phyloP scores from a whole-genome alignment of 2,113 vertebrate species.

The Eira barbara region DNA sequence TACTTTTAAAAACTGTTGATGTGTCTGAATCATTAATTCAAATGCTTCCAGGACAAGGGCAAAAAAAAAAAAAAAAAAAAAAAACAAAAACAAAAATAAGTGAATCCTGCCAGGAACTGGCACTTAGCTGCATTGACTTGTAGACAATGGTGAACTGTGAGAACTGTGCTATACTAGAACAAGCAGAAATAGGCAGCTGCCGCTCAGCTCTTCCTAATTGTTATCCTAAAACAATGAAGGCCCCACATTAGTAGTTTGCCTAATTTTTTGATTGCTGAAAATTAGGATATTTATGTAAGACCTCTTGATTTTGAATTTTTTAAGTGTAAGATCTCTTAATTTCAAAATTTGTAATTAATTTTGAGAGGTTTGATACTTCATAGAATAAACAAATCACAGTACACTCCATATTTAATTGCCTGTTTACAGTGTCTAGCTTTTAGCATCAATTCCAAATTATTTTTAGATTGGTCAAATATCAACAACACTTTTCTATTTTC shows the following conservation, averaged over 20 bases:
- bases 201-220: neutral
- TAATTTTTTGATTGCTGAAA: neutral
- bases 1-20: neutral
- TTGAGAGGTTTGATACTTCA: neutral
- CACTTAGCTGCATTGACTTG: neutral
- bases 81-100: neutral
- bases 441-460: neutral
- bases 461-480: neutral
- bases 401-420: neutral
- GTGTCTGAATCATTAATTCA: neutral
- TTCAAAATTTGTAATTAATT: neutral
- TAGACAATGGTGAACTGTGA: neutral
- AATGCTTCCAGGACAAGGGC: neutral
- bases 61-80: slow-evolving; percentile 1
- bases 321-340: neutral
- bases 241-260: neutral
- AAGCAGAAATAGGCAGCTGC: neutral
- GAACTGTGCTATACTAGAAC: neutral
- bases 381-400: neutral
- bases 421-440: neutral
- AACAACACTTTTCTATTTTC: neutral
- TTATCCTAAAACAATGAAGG: neutral
- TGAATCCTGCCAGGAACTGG: neutral
- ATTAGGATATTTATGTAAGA: neutral
- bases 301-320: neutral